These are phyloP conservation scores for Cynodonichthys magdalenae DNA, from an alignment of 2,797 vertebrate genomes.

Conservation along the genomic window DNA sequence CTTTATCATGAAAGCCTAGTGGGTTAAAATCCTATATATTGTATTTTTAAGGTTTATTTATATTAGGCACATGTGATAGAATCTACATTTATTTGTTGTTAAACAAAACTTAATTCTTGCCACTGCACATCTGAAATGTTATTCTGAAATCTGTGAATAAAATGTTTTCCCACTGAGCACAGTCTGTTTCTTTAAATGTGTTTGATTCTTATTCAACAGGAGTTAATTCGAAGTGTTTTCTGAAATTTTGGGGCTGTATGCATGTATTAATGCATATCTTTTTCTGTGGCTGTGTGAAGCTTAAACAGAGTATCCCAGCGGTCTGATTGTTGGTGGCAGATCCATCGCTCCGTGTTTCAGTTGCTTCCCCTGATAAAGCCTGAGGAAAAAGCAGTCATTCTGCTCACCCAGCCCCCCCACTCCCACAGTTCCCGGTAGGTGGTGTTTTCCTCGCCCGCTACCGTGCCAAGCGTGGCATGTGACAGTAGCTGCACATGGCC, in stretches of 20 bases:
- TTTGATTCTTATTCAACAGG: too few relatives aligned
- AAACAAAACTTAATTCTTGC: neutral
- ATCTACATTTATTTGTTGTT: neutral
- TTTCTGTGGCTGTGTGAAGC: constrained; percentile 7
- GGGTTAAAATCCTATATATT: too few relatives aligned
- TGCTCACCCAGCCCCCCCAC: constrained; percentile 53
- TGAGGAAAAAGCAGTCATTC: constrained; percentile 57
- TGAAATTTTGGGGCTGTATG: too few relatives aligned
- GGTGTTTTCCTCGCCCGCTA: constrained; percentile 73
- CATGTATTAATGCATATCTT: neutral
- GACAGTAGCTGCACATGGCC: constrained; percentile 77
- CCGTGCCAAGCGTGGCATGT: constrained; percentile 75
- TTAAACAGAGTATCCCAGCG: constrained; percentile 24
- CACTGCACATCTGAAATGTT: neutral
- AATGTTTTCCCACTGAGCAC: neutral
- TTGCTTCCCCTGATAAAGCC: constrained; percentile 73
- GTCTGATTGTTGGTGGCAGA: constrained; percentile 76
- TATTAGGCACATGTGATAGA: neutral
- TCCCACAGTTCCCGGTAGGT: constrained; percentile 72
- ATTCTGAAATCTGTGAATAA: neutral
- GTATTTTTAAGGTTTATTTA: too few relatives aligned
- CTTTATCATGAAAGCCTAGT: too few relatives aligned
- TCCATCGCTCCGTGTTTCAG: constrained; percentile 67
- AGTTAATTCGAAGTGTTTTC: too few relatives aligned
- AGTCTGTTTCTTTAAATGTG: too few relatives aligned